A percentile compares a stretch with the other conserved stretches of the same genome.
phyloP scores from a whole-genome alignment of 2,888 invertebrate genomes.

The Plutella xylostella region DNA sequence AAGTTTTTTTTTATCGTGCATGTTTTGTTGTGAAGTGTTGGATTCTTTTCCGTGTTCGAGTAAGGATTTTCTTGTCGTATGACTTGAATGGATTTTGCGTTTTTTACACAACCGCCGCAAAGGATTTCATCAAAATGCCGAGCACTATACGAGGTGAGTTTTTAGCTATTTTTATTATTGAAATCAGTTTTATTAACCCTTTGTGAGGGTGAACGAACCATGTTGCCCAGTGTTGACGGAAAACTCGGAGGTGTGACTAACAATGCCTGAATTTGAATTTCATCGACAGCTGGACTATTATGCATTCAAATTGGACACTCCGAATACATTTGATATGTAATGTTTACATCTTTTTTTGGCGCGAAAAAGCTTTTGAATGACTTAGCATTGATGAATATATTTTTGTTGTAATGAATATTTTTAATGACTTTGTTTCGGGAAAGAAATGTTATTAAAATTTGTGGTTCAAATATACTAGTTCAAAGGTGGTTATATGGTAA shows the following conservation, averaged over 20 bases:
- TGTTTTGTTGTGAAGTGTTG: not conserved
- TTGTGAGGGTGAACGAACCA: constrained; percentile 1
- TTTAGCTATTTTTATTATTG: no score
- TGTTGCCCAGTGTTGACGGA: constrained; percentile 15
- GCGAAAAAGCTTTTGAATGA: no score
- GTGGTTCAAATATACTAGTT: no score
- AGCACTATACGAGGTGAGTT: constrained; percentile 65
- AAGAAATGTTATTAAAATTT: no score
- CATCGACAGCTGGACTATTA: constrained; percentile 27
- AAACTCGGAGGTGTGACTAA: constrained; percentile 19
- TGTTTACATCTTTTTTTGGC: constrained; percentile 18
- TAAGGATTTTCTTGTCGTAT: no score
- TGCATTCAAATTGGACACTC: constrained; percentile 28
- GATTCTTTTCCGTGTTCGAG: not conserved
- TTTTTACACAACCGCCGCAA: constrained; percentile 21
- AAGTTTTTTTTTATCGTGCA: not conserved
- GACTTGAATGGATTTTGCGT: constrained; percentile 27
- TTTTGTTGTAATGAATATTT: no score
- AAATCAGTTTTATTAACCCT: no score
- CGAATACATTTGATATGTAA: constrained; percentile 29
- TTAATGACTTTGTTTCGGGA: no score
- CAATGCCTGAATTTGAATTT: constrained; percentile 37
- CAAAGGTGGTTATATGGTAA: no score
- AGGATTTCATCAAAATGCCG: constrained; percentile 58
- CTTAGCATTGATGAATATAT: no score